A percentile compares a stretch with the other conserved stretches of the same genome.
These are phyloP conservation scores for Hypselothyrea guttata DNA, from an alignment of 2,888 invertebrate species.

Conservation along the genomic window DNA sequence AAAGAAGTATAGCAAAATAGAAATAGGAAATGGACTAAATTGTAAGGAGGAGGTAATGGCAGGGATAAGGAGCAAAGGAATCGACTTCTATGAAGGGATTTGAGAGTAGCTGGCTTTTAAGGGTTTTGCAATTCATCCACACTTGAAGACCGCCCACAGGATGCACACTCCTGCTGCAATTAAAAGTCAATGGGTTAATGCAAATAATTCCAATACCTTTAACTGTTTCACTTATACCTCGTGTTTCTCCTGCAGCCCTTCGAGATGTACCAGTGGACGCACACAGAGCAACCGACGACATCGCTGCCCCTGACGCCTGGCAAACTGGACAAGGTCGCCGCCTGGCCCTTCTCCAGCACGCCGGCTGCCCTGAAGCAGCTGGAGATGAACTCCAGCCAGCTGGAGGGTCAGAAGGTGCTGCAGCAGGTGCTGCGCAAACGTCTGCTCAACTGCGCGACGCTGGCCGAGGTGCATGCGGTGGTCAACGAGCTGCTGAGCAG, in stretches of 20 bases:
- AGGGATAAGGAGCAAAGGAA: too few species aligned
- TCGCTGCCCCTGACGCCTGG: conserved; percentile 89
- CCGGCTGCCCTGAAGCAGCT: conserved; percentile 37
- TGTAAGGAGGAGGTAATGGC: too few species aligned
- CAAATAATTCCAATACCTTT: conserved; percentile 20
- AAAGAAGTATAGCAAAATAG: too few species aligned
- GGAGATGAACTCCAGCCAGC: conserved; percentile 6
- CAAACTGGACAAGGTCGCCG: conserved; percentile 85
- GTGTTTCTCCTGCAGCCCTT: conserved; percentile 86
- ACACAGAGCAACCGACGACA: conserved; percentile 88
- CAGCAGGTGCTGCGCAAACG: conserved; percentile 73
- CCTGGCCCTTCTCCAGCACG: conserved; percentile 87
- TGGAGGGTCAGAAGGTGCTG: conserved; percentile 56
- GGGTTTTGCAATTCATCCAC: conserved; percentile 28
- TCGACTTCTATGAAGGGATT: too few species aligned
- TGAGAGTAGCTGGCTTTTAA: conserved; percentile 52
- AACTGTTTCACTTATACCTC: conserved; percentile 63
- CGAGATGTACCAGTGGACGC: conserved; percentile 95
- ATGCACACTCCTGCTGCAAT: conserved; percentile 66
- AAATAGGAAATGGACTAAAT: too few species aligned
- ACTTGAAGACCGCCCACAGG: conserved; percentile 39
- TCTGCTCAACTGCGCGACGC: conserved; percentile 75
- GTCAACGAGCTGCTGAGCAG: conserved; percentile 76
- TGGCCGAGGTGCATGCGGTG: conserved; percentile 79
- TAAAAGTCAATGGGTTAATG: conserved; percentile 63